Evolutionary conservation across 1,140 invertebrate species (phyloP), one percentile per base, ranked within the genome.

Genomic region (Heliconius hermathena): DNA sequence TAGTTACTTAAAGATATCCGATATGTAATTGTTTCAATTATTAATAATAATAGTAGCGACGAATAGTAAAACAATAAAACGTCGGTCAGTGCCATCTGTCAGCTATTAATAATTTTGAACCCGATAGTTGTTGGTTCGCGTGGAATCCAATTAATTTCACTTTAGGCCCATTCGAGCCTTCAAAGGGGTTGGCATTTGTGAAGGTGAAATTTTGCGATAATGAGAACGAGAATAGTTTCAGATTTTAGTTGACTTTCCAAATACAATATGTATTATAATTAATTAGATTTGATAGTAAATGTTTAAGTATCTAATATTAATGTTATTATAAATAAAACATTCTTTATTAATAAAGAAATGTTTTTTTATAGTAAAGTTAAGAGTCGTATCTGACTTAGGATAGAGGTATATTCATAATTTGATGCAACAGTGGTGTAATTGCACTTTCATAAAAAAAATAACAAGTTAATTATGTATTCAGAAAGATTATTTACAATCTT

Each of bases 191-290:
- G 60, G 60, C 22, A 66, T 66, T 66, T 66, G 60, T 66, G 11
- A 66, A 66, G 60, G 60, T 66, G 60, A 66, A 66, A 66, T 66
- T 66, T 66, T 66, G 60, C 60, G 60, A 66, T 66, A 66, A 29
- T 66, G 26, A 26, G 60, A 66, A 66, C 60, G 22, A 29, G 60
- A 66, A 66, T 66, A 66, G 60, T 66, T 66, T 66, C 60, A 66
- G 22, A 66, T 66, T 66, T 29, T 29, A 66, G 60, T 16, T 66
- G 60, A 66, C 60, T 66, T 66, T 66, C 60, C 60, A 66, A 66
- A 66, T 66, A 66, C 60, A 16, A 29, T 29, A 66, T 11, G 26
- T 66, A 66, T 29, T 66, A 29, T 66, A 66, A 66, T 66, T 66
- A 66, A 66, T 66, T 26, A 29, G 60, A 66, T 66, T 66, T 16